Evolutionary conservation across 2,797 vertebrate species (phyloP).

Genomic region (Geotrypetes seraphini): DNA sequence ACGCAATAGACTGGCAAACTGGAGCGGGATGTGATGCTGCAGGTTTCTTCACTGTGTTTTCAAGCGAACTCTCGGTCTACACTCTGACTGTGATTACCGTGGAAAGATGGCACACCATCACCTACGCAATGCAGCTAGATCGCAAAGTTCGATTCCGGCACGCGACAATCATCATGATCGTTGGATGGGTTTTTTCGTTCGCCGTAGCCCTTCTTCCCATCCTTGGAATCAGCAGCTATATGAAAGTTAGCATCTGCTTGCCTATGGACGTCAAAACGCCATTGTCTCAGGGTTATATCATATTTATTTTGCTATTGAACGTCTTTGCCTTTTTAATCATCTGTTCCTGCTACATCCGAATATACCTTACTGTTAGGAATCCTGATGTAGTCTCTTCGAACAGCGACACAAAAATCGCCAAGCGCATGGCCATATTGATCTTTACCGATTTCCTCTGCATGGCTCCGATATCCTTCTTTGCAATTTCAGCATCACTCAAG

Average conservation of each 20-base stretch:
- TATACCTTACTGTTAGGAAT: constrained; percentile 84
- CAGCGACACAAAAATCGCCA: constrained; percentile 79
- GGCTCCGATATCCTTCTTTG: constrained; percentile 95
- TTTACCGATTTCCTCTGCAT: constrained; percentile 96
- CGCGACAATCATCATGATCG: constrained; percentile 65
- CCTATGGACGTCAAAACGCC: constrained; percentile 87
- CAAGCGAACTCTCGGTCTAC: constrained; percentile 88
- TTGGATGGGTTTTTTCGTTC: constrained; percentile 79
- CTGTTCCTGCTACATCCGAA: constrained; percentile 81
- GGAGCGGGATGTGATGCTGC: constrained; percentile 76
- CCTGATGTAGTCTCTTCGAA: constrained; percentile 65
- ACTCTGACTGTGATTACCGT: constrained; percentile 84
- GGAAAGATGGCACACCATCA: constrained; percentile 96
- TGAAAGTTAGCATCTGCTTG: constrained; percentile 95
- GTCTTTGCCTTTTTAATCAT: constrained; percentile 79
- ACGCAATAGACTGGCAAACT: constrained; percentile 88
- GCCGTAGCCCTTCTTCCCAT: constrained; percentile 72
- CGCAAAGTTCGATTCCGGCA: constrained; percentile 77
- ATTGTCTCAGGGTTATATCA: constrained; percentile 71
- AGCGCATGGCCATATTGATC: constrained; percentile 90
- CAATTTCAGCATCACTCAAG: constrained; percentile 84
- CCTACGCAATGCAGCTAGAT: constrained; percentile 81
- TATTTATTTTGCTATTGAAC: constrained; percentile 78
- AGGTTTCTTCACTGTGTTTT: constrained; percentile 90
- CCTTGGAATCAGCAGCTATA: constrained; percentile 85